Percentiles rank a stretch among this genome's conserved stretches.
Evolutionary conservation across 2,888 invertebrate genomes (phyloP).

Genomic region (Pachydiplax longipennis): DNA sequence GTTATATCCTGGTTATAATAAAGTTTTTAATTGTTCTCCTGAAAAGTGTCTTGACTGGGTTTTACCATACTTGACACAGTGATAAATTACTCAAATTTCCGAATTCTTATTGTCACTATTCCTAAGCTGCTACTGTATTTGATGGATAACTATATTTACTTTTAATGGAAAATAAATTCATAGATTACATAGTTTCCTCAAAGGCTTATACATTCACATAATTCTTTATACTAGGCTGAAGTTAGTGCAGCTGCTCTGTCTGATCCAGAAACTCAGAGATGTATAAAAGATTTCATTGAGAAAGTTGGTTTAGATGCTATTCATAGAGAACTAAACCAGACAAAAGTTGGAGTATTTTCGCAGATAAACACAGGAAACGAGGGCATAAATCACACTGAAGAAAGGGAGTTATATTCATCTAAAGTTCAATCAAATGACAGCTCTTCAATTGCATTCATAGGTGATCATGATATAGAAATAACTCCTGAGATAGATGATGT

Average conservation of each 20-base stretch:
- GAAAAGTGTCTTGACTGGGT: too few species aligned
- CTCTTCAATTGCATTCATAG: neutral
- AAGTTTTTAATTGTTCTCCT: too few species aligned
- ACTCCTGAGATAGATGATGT: slow-evolving; percentile 17
- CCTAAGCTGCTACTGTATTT: too few species aligned
- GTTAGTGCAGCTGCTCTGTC: neutral
- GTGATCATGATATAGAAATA: slow-evolving; percentile 4
- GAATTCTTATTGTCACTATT: neutral
- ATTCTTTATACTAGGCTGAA: neutral
- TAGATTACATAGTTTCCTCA: neutral
- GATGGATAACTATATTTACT: neutral
- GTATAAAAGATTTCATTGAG: neutral
- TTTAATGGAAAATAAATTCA: neutral
- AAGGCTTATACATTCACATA: neutral
- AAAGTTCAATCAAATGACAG: neutral
- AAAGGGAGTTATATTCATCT: neutral
- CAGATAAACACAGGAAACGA: neutral
- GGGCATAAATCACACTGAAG: neutral
- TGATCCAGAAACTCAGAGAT: neutral
- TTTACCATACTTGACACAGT: too few species aligned
- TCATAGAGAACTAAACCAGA: neutral
- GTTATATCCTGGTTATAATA: too few species aligned
- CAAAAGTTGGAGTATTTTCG: neutral
- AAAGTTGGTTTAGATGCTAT: slow-evolving; percentile 7
- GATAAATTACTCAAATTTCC: neutral